phyloP scores from a whole-genome alignment of 1,140 invertebrate genomes.

The Bombus pyrosoma region DNA sequence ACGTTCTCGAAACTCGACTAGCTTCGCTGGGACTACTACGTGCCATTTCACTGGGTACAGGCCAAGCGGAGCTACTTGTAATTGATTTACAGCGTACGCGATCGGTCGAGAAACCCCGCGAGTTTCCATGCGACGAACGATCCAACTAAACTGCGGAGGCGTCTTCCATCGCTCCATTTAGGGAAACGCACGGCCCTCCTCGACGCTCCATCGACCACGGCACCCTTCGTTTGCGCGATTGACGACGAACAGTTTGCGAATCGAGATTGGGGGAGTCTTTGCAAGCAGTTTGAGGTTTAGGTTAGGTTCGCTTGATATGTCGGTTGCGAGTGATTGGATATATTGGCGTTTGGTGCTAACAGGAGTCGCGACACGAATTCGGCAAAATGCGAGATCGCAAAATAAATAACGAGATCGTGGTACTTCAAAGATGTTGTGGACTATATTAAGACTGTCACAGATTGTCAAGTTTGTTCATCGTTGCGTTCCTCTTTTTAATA shows the following conservation, averaged over 20 bases:
- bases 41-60: slow-evolving; percentile 73
- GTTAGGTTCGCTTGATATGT: neutral
- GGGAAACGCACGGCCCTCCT: slow-evolving; percentile 24
- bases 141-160: slow-evolving; percentile 38
- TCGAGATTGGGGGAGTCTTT: neutral
- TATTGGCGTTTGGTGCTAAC: neutral
- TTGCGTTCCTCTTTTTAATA: too few relatives aligned
- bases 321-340: neutral
- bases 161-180: slow-evolving; percentile 57
- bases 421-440: too few relatives aligned
- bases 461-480: too few relatives aligned
- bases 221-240: slow-evolving; percentile 42
- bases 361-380: neutral
- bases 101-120: slow-evolving; percentile 44
- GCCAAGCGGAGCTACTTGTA: slow-evolving; percentile 72
- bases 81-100: slow-evolving; percentile 80
- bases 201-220: neutral
- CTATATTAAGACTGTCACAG: too few relatives aligned
- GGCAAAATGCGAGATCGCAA: neutral
- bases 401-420: neutral
- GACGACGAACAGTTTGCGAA: slow-evolving; percentile 39
- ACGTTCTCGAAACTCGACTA: slow-evolving; percentile 72
- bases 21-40: slow-evolving; percentile 72
- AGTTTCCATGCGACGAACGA: slow-evolving; percentile 33
- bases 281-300: neutral